Evolutionary conservation across 2,113 vertebrate species (phyloP).

Genomic region (Engystomops pustulosus): DNA sequence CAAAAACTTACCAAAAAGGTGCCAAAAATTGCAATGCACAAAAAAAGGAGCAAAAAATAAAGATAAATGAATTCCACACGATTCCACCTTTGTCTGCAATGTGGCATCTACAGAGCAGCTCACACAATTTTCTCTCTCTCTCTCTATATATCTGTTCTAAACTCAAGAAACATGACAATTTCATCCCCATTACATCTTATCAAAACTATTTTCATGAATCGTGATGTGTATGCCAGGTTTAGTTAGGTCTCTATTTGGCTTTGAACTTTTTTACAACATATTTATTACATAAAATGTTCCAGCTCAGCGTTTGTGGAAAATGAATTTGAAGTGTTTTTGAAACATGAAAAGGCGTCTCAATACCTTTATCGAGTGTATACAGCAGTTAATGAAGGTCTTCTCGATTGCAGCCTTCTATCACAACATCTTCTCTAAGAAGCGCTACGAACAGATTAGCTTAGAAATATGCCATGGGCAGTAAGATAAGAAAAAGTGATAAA

Average conservation of each 20-base stretch:
- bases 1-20: too few relatives aligned
- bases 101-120: background rate
- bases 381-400: background rate
- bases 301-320: background rate
- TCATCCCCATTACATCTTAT: background rate
- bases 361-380: background rate
- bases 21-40: too few relatives aligned
- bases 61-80: too few relatives aligned
- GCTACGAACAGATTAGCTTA: background rate
- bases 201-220: background rate
- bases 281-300: background rate
- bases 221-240: background rate
- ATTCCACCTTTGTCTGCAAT: background rate
- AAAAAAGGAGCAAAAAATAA: too few relatives aligned
- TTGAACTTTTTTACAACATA: background rate
- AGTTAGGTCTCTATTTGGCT: background rate
- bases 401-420: background rate
- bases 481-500: background rate
- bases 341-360: background rate
- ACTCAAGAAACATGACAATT: background rate
- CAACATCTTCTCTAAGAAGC: background rate
- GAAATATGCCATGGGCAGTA: background rate
- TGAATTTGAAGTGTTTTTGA: background rate
- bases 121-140: background rate
- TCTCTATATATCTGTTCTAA: background rate